Evolutionary conservation across 2,888 invertebrate genomes (phyloP), one percentile per base, ranked within the genome.

Genomic region (Nezara viridula): DNA sequence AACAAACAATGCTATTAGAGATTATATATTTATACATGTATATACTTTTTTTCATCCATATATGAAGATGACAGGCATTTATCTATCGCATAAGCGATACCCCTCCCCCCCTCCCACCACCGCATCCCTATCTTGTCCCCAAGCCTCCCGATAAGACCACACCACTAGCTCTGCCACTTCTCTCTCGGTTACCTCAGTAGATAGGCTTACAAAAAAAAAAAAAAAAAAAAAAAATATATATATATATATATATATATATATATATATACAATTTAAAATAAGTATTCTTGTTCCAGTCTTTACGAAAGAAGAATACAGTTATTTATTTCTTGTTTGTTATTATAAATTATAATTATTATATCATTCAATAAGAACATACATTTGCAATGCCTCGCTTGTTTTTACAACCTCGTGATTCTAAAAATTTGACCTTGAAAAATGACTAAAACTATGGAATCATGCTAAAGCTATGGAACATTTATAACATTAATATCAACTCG

Each of bases 61-160:
- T 66, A 66, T 66, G 66, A 66, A 66, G 66, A 66, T 66, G 66
- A 66, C 66, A 32, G 19, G 66, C 32, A 66, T 66, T 66, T 66
- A 66, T 66, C 66, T 66, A 66, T 66, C 32, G 66, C 32, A 32
- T 66, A 66, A 66, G 66, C 32, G 66, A 66, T 66, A 66, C 32
- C 66, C 66, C 32, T 66, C 6, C 66, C 66, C 12, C 19, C 10
- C 60, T 27, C 60, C 27, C 6, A 44, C 44, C 5, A 44, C 44
- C 0, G 12, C 60, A n/a, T n/a, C 60, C 60, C 60, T 60, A 60
- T 60, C 60, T 60, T 14, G 27, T 19, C 32, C 27, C 27, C 27
- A 27, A 14, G 12, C 14, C 14, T 60, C 27, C 32, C 14, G 66
- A 66, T 66, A 66, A 66, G 66, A 19, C 32, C 66, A 66, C 66